Evolutionary conservation across 1,140 invertebrate genomes (phyloP).

Genomic region (Tetramorium alpestre): DNA sequence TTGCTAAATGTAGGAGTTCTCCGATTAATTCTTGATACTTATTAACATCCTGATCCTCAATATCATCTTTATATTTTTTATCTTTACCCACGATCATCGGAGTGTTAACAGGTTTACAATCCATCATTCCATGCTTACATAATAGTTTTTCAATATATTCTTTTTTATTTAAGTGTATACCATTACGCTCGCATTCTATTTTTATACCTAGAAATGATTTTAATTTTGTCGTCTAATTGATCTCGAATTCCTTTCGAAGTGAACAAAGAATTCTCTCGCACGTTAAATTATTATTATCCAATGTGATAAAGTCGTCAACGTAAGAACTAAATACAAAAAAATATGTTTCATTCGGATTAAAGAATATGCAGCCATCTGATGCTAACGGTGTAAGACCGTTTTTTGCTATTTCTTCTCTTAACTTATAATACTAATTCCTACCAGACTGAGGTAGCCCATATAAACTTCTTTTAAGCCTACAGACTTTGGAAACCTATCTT

Average conservation of each 20-base stretch:
- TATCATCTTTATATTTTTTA: not conserved
- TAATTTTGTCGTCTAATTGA: not conserved
- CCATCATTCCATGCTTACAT: conserved; percentile 6
- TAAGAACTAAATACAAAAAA: not conserved
- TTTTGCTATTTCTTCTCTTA: not conserved
- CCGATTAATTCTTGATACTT: conserved; percentile 26
- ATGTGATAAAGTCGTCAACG: not conserved
- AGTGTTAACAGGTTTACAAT: not conserved
- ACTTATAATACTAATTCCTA: not conserved
- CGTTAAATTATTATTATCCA: not conserved
- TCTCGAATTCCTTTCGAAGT: not conserved
- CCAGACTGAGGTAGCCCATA: conserved; percentile 21
- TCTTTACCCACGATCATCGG: not conserved
- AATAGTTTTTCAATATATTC: conserved; percentile 1
- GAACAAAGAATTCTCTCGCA: not conserved
- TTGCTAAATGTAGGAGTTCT: conserved; percentile 13
- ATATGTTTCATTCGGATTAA: not conserved
- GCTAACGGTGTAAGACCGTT: not conserved
- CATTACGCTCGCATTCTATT: not conserved
- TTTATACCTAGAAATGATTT: not conserved
- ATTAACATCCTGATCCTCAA: too few relatives aligned
- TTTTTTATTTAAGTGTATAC: not conserved
- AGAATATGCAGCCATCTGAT: not conserved
- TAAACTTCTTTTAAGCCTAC: conserved; percentile 13
- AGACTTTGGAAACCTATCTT: not conserved